phyloP scores from a whole-genome alignment of 2,888 invertebrate genomes.

The Oxystoma pomonae region DNA sequence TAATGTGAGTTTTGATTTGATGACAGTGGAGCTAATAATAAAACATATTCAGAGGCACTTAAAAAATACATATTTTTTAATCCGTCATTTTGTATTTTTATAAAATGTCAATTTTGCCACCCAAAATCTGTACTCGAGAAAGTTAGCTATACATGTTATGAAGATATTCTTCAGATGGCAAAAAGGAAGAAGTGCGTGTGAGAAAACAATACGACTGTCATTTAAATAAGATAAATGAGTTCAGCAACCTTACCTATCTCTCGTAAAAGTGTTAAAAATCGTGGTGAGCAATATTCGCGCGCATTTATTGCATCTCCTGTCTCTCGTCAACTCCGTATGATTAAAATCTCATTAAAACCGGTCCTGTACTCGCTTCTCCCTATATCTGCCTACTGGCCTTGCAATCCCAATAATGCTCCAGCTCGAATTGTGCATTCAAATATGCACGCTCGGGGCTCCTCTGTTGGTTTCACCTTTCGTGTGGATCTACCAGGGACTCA shows the following conservation, averaged over 20 bases:
- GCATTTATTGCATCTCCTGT: background rate
- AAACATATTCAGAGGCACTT: too few species aligned
- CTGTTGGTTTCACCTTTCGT: slow-evolving; percentile 2
- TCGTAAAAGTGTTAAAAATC: background rate
- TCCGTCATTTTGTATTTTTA: too few species aligned
- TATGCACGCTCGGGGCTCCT: slow-evolving; percentile 16
- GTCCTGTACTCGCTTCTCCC: background rate
- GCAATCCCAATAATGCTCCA: slow-evolving; percentile 19
- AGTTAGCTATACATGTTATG: too few species aligned
- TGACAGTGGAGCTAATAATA: too few species aligned
- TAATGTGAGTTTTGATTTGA: too few species aligned
- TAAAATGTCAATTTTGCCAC: too few species aligned
- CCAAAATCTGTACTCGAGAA: too few species aligned
- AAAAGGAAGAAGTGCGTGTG: too few species aligned
- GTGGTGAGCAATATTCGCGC: background rate
- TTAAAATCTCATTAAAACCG: background rate
- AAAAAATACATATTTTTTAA: too few species aligned
- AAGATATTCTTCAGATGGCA: too few species aligned
- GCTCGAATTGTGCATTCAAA: slow-evolving; percentile 20
- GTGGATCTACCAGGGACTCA: background rate
- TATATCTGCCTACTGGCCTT: slow-evolving; percentile 20
- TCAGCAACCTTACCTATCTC: background rate
- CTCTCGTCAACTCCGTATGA: background rate
- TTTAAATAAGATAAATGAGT: background rate
- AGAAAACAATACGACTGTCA: background rate